Evolutionary conservation across 2,888 invertebrate species (phyloP), one percentile per base, ranked within the genome.

Genomic region (Azorinus chamasolen): DNA sequence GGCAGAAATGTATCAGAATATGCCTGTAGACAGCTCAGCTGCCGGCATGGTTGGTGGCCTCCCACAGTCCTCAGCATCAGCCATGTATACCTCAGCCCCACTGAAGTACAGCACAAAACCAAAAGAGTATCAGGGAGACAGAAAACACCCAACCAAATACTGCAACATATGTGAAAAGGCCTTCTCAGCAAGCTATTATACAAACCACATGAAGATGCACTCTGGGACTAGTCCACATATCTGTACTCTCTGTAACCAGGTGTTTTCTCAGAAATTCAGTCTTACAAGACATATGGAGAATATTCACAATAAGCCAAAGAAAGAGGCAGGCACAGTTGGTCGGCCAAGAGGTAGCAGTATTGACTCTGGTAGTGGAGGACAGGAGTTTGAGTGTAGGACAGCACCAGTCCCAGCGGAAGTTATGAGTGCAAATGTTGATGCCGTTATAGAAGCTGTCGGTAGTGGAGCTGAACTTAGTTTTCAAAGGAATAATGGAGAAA

Each of bases 171-270:
- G 77, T 43, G 63, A 77, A 45, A 77, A 77, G 48, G 71, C 77
- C 16, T 77, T 77, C 25, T 72, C 71, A 22, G 71, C 77, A 14
- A 77, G 77, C 45, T 77, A 77, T 63, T 77, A 72, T 55, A 53
- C 77, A 39, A 77, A 77, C 39, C 77, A 77, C 53, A 77, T 77
- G 77, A 77, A 77, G 45, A 77, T 77, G 77, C 77, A 77, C 41
- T 37, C 63, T 24, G 77, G 77, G 1, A 77, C 71, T 18, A 77
- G 77, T 59, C 77, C 77, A n/a, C 77, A 77, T 43, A 55, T 77
- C 2, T 77, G 77, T 54, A 54, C 41, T 39, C 41, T 64, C 25
- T 77, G 77, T 39, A 77, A 77, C 54, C 77, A 77, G 43, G 77
- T 77, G n/a, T 77, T 77, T 59, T 77, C 77, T 5, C 77, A 77